These are phyloP conservation scores for Metopolophium dirhodum DNA, from an alignment of 1,140 invertebrate genomes.

Conservation along the genomic window DNA sequence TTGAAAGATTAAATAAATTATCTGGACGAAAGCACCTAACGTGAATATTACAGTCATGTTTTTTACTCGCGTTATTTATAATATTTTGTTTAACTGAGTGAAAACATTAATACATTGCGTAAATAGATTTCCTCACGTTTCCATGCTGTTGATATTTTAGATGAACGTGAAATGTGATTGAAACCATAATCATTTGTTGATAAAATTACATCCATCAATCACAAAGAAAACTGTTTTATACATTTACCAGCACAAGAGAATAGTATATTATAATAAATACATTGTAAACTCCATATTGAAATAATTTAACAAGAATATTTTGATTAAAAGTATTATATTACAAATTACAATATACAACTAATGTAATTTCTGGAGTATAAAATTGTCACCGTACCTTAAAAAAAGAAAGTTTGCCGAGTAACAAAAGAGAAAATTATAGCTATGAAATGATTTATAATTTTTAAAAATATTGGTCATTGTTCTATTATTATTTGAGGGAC, in stretches of 20 bases:
- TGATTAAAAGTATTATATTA: constrained; percentile 18
- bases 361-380: constrained; percentile 2
- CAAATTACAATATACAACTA: not conserved
- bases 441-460: not conserved
- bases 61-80: not conserved
- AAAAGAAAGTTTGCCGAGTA: constrained; percentile 30
- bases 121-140: not conserved
- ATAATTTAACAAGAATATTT: not conserved
- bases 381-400: constrained; percentile 26
- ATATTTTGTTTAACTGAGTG: not conserved
- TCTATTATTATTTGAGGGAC: not conserved
- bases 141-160: not conserved
- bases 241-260: not conserved
- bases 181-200: not conserved
- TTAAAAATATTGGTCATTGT: not conserved
- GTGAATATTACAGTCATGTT: not conserved
- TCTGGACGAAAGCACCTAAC: not conserved
- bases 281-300: not conserved
- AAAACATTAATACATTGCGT: not conserved
- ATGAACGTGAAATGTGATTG: not conserved
- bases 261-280: not conserved
- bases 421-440: constrained; percentile 23
- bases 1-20: not conserved
- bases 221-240: not conserved
- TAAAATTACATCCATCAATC: not conserved